A percentile compares a stretch with the other conserved stretches of the same genome.
Evolutionary conservation across 2,113 vertebrate species (phyloP).

Genomic region (Isichthys henryi): DNA sequence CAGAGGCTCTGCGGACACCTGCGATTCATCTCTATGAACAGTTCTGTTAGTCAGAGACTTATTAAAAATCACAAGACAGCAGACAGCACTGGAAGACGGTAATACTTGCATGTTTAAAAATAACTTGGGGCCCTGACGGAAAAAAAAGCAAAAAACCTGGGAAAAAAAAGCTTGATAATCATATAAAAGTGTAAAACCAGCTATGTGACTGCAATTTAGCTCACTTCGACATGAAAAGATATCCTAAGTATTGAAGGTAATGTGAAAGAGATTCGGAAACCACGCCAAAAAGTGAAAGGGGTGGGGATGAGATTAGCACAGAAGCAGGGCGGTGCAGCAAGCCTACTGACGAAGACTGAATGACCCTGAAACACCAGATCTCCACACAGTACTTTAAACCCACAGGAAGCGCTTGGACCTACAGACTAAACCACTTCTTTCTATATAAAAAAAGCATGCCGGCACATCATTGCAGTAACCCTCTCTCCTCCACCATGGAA

Average conservation of each 20-base stretch:
- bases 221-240: not conserved
- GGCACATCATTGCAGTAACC: not conserved
- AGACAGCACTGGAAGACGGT: not conserved
- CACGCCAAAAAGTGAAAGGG: not conserved
- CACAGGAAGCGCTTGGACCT: conserved; percentile 13
- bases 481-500: not conserved
- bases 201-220: not conserved
- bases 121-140: not conserved
- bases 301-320: not conserved
- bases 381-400: not conserved
- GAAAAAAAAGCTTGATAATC: not conserved
- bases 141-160: not conserved
- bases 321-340: not conserved
- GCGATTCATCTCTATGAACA: not conserved
- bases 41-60: not conserved
- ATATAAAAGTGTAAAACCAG: not conserved
- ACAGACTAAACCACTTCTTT: conserved; percentile 7
- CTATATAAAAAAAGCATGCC: not conserved
- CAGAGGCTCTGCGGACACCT: not conserved
- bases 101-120: not conserved
- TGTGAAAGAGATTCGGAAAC: not conserved
- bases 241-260: not conserved
- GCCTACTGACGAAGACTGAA: not conserved
- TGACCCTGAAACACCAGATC: not conserved
- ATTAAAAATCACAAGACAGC: not conserved